phyloP scores from a whole-genome alignment of 2,888 invertebrate genomes.

The Lithophane ornitopus region DNA sequence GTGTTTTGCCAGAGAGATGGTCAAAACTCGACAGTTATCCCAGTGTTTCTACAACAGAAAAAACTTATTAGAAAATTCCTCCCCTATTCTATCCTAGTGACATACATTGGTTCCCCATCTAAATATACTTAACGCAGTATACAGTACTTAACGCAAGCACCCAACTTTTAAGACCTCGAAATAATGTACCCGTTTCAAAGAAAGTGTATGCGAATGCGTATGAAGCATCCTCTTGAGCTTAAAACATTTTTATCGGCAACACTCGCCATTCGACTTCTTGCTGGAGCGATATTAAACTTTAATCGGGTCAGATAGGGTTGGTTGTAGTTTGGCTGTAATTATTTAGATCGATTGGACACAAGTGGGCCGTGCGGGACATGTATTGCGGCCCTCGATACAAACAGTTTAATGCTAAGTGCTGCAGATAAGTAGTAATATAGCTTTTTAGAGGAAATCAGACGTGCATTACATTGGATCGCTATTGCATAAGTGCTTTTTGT shows the following conservation, averaged over 20 bases:
- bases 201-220: conserved; percentile 71
- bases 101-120: conserved; percentile 23
- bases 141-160: conserved; percentile 46
- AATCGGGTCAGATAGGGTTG: conserved; percentile 46
- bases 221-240: conserved; percentile 72
- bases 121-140: too few species aligned
- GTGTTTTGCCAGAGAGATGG: neutral
- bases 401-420: conserved; percentile 58
- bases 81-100: neutral
- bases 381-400: conserved; percentile 70
- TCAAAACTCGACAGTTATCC: neutral
- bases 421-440: conserved; percentile 40
- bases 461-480: neutral
- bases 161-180: conserved; percentile 68
- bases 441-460: conserved; percentile 42
- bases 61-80: neutral
- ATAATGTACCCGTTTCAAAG: conserved; percentile 70
- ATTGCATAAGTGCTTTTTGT: conserved; percentile 1
- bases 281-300: conserved; percentile 45
- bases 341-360: conserved; percentile 70
- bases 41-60: too few species aligned
- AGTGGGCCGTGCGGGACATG: conserved; percentile 73
- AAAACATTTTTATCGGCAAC: conserved; percentile 78
- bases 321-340: conserved; percentile 55
- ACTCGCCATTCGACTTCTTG: conserved; percentile 46